These are phyloP conservation scores for Pseudachorutes palmiensis DNA, from an alignment of 1,140 invertebrate genomes.

Conservation along the genomic window DNA sequence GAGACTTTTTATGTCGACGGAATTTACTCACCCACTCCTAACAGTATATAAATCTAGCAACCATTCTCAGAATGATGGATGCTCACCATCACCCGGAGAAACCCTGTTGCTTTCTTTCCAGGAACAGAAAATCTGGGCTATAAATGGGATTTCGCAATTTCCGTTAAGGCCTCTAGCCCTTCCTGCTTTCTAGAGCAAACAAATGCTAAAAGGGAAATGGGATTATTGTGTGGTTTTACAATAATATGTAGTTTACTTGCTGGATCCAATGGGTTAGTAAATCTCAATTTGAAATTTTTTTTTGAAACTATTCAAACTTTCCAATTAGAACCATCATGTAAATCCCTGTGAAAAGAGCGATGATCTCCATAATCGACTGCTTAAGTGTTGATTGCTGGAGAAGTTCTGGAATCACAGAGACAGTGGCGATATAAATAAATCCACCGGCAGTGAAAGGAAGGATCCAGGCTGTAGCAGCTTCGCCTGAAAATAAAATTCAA, in stretches of 20 bases:
- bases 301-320: constrained; percentile 59
- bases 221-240: not conserved
- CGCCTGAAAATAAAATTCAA: constrained; percentile 47
- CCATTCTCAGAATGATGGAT: too few species aligned
- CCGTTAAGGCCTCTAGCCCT: not conserved
- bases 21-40: not conserved
- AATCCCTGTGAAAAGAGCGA: constrained; percentile 71
- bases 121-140: not conserved
- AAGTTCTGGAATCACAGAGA: constrained; percentile 90
- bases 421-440: constrained; percentile 96
- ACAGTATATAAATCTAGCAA: not conserved
- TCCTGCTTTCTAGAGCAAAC: not conserved
- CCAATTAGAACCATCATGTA: constrained; percentile 89
- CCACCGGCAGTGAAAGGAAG: constrained; percentile 94
- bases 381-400: constrained; percentile 71
- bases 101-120: not conserved
- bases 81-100: too few species aligned
- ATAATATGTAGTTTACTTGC: too few species aligned
- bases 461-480: constrained; percentile 71
- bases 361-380: constrained; percentile 78
- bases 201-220: not conserved
- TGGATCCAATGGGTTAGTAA: too few species aligned
- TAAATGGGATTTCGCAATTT: not conserved
- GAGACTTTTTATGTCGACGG: not conserved
- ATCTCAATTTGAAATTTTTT: not conserved